Base-by-base conservation (phyloP, 2,113 vertebrate genomes). In the Amblyopsis rosae region DNA sequence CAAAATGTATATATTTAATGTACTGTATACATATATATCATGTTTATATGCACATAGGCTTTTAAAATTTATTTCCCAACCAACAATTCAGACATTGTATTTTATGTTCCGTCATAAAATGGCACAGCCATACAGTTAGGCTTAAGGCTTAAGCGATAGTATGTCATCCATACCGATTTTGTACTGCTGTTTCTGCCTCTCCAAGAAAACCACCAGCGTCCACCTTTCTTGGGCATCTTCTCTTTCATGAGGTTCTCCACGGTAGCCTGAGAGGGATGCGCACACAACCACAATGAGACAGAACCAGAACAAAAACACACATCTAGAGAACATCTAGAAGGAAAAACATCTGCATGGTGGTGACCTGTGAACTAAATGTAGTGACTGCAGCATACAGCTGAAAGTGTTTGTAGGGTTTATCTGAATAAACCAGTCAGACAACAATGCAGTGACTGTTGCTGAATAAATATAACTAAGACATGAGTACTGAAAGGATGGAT, bases 151-250 rank as follows among this genome's bases (percentile, higher is more conserved):
- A 7, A 41, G 35, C 35, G 7, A 8, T 7, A 41, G 4, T 8
- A 8, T 41, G 35, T 41, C 35, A 41, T 41, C 7, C 91, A 87
- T 89, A 99, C 96, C 86, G 93, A 89, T 91, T 97, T 96, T 19
- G 91, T 83, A 59, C 89, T 93, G 90, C 79, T 94, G 82, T 93
- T 96, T 76, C 95, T 93, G 70, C 96, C 95, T 60, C 97, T 82
- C 97, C 97, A 99, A 0, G 96, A 98, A 89, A 99, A 98, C 96
- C 97, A 99, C 97, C 97, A 99, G 74, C 96, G 91, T 82, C 96
- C 95, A 79, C 95, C 95, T 91, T 98, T 99, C 89, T 93, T 96
- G 51, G 96, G 97, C 97, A 99, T 99, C 92, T 98, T 99, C 91
- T 98, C 96, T 86, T 95, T 96, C 94, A 98, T 93, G 81, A 99